Conservation (phyloP, 2,797 vertebrate genomes). For the Apogon talboti region DNA sequence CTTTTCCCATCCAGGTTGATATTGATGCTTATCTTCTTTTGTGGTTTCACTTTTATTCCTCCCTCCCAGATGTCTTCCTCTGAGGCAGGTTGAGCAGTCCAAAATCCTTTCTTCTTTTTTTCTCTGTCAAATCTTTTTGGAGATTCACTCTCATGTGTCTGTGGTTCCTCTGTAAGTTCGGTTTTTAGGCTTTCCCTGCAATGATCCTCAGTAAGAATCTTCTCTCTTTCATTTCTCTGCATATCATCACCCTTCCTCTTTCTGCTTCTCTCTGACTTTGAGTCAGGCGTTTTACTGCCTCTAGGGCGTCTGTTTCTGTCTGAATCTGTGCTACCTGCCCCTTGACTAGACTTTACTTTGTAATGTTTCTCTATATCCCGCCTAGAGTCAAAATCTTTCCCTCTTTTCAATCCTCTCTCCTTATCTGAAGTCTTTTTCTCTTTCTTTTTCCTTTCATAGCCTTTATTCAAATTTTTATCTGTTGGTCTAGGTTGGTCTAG, state of each 20-base stretch:
- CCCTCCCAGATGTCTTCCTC: conserved; percentile 71
- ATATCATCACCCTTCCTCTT: conserved; percentile 85
- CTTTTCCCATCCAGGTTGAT: conserved; percentile 91
- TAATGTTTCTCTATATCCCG: conserved; percentile 78
- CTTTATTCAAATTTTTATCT: conserved; percentile 85
- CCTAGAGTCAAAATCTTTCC: conserved; percentile 82
- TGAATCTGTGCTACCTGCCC: conserved; percentile 74
- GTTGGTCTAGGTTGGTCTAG: conserved; percentile 7
- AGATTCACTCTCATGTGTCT: conserved; percentile 66
- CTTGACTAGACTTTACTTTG: conserved; percentile 83
- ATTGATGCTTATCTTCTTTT: conserved; percentile 95
- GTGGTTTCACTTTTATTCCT: conserved; percentile 84
- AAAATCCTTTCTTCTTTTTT: conserved; percentile 71
- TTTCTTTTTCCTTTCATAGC: conserved; percentile 85
- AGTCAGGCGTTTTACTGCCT: conserved; percentile 76
- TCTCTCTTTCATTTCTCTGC: conserved; percentile 82
- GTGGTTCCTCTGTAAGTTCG: conserved; percentile 69
- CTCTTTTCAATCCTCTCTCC: conserved; percentile 76
- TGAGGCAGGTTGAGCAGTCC: conserved; percentile 40
- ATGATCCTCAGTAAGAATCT: conserved; percentile 69
- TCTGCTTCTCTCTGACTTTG: conserved; percentile 87
- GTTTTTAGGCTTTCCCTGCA: conserved; percentile 77
- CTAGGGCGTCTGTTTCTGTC: conserved; percentile 68
- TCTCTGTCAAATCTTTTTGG: conserved; percentile 76
- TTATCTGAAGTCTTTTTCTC: conserved; percentile 78